Evolutionary conservation across 2,888 invertebrate genomes (phyloP).

Genomic region (Pristionchus maxplancki): DNA sequence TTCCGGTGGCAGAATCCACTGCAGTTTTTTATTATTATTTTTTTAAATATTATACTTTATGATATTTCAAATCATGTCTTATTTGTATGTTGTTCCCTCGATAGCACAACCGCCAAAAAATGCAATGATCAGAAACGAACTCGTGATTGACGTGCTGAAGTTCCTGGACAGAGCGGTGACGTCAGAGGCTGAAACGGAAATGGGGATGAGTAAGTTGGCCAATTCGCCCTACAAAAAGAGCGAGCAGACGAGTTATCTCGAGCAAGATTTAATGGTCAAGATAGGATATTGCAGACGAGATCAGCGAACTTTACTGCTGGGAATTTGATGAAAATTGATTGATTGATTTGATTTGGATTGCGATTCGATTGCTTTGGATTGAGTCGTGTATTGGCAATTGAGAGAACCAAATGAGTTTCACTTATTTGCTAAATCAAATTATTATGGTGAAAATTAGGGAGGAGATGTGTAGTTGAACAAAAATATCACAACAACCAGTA

Average conservation of each 20-base stretch:
- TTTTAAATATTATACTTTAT: background rate
- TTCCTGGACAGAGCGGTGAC: background rate
- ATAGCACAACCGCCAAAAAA: no score
- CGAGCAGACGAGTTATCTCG: background rate
- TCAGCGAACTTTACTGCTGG: background rate
- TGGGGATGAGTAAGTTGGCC: background rate
- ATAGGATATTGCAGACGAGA: background rate
- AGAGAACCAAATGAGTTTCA: no score
- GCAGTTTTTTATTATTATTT: background rate
- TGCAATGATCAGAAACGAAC: background rate
- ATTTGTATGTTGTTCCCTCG: no score
- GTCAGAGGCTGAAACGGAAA: slow-evolving; percentile 1
- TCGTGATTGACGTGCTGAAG: slow-evolving; percentile 12
- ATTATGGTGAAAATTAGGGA: no score
- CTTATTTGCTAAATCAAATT: no score
- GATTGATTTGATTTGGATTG: background rate
- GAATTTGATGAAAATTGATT: background rate
- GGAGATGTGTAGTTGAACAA: no score
- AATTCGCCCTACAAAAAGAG: background rate
- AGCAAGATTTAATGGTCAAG: slow-evolving; percentile 5
- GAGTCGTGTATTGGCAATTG: no score
- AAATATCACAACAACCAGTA: no score
- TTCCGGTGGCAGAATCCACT: slow-evolving; percentile 28
- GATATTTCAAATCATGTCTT: background rate
- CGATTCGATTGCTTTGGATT: no score